Evolutionary conservation across 1,140 invertebrate species (phyloP).

Genomic region (Drosophila yakuba): DNA sequence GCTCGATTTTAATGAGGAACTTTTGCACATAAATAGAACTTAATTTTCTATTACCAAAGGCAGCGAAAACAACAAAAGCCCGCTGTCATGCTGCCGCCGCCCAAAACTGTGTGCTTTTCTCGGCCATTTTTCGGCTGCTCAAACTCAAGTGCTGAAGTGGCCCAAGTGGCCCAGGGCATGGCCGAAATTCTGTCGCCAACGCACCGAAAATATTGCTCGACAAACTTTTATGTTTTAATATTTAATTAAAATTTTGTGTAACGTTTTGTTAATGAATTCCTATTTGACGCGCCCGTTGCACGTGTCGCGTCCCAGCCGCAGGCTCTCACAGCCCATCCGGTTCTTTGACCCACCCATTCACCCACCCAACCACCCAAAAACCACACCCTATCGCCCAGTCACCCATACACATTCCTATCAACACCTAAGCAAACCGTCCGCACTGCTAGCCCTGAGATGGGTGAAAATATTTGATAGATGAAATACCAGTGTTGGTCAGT

Average conservation of each 20-base stretch:
- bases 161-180: neutral
- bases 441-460: no score
- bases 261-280: slow-evolving; percentile 83
- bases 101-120: neutral
- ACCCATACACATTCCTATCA: neutral
- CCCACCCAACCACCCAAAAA: neutral
- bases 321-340: slow-evolving; percentile 49
- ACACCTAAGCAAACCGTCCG: slow-evolving; percentile 28
- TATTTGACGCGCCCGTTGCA: slow-evolving; percentile 78
- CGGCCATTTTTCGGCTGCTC: neutral
- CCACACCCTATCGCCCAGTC: neutral
- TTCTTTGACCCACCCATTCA: slow-evolving; percentile 2
- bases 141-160: slow-evolving; percentile 18
- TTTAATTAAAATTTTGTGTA: slow-evolving; percentile 83
- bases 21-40: slow-evolving; percentile 58
- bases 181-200: slow-evolving; percentile 43
- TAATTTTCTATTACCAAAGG: slow-evolving; percentile 64
- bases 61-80: slow-evolving; percentile 39
- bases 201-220: slow-evolving; percentile 58
- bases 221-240: slow-evolving; percentile 79
- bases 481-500: neutral
- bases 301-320: slow-evolving; percentile 70
- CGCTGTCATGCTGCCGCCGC: slow-evolving; percentile 39
- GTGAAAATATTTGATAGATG: neutral
- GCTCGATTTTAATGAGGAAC: slow-evolving; percentile 60